Base-by-base conservation (phyloP, 2,113 vertebrate species). In the Cranoglanis bouderius region DNA sequence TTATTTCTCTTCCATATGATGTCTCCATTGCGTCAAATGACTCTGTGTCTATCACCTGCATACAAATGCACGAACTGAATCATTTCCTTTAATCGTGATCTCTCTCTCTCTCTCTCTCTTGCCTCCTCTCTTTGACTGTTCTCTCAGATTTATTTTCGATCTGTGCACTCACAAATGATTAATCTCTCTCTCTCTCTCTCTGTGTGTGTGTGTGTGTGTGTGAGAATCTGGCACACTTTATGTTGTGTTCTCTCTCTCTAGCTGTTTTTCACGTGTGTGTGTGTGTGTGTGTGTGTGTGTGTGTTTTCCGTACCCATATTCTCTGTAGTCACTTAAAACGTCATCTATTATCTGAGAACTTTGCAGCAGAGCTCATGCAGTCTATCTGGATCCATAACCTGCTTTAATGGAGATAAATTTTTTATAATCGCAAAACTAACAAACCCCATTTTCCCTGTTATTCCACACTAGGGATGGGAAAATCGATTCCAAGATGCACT, bases 371-470 rank as follows among this genome's bases (percentile, higher is more conserved):
- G 46, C 43, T 51, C 87, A 14, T 32, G n/a, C 26, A 40, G 63
- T 70, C 63, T 13, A 32, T 72, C 32, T n/a, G 38, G 38, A n/a
- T 32, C 38, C 67, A 80, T 38, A 29, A 88, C 84, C 67, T 84
- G 14, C 55, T 43, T 65, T 61, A 81, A 51, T 82, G 85, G 46
- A n/a, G 49, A 38, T 72, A 8, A 65, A 21, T 18, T 86, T 57
- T 40, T 86, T 57, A 63, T 88, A 4, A 82, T 57, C 51, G 21
- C 80, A 38, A 82, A 82, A 38, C 80, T 82, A 12, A 18, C 78
- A 82, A 38, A 57, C 80, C 59, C 77, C 12, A 32, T 82, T 82
- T 82, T 35, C 35, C 78, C 14, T 35, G 16, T 82, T 82, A 55
- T 82, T 82, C 46, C 46, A 55, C 78, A 55, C n/a, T 10, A 32